phyloP scores from a whole-genome alignment of 1,140 invertebrate species.

The Myzus persicae region DNA sequence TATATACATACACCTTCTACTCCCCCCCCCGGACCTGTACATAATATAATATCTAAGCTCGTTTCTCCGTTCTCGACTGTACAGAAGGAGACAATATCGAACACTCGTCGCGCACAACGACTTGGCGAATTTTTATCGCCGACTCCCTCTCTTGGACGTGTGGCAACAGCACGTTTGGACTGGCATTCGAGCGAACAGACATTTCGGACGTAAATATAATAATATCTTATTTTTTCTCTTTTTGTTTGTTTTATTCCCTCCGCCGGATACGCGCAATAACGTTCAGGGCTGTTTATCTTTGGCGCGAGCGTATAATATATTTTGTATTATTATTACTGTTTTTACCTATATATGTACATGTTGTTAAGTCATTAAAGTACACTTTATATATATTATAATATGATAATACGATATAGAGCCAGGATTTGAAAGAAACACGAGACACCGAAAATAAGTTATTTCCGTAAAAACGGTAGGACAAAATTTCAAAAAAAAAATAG shows the following conservation, averaged over 20 bases:
- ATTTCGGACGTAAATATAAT: constrained; percentile 18
- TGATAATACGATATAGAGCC: background rate
- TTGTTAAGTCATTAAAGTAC: background rate
- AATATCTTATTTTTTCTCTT: background rate
- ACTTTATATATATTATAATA: background rate
- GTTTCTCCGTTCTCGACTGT: background rate
- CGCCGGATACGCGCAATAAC: background rate
- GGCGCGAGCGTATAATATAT: background rate
- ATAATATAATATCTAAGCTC: background rate
- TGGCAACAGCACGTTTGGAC: constrained; percentile 25
- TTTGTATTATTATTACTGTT: background rate
- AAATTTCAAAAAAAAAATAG: background rate
- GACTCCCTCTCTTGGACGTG: background rate
- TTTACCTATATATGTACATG: background rate
- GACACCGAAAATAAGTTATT: background rate
- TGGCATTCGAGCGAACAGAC: background rate
- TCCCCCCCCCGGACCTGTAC: background rate
- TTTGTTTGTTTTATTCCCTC: background rate
- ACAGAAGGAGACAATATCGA: constrained; percentile 12
- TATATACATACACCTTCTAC: background rate
- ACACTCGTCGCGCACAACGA: background rate
- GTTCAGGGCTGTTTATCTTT: background rate
- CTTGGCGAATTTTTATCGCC: background rate
- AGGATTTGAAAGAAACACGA: background rate
- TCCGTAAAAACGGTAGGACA: background rate